These are phyloP conservation scores for Mormoops blainvillei DNA, from an alignment of 2,113 vertebrate genomes.

Conservation along the genomic window DNA sequence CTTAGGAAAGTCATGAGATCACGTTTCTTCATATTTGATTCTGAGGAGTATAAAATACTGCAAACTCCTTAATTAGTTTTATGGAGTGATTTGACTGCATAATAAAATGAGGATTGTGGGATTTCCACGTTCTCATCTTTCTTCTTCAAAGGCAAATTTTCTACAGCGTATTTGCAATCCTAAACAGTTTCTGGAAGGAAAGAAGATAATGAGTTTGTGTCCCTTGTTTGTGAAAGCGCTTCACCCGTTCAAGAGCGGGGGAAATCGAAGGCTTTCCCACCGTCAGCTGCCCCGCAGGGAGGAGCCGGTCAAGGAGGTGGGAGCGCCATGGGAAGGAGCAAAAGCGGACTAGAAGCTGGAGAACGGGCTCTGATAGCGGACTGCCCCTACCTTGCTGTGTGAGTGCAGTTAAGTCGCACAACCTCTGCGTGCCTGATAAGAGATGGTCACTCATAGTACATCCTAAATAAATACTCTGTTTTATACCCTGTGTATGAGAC, in stretches of 20 bases:
- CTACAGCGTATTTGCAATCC: not conserved
- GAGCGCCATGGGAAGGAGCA: not conserved
- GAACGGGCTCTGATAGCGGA: not conserved
- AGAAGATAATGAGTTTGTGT: slow-evolving; percentile 17
- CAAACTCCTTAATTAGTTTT: slow-evolving; percentile 60
- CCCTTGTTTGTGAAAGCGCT: slow-evolving; percentile 4
- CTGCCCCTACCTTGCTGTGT: not conserved
- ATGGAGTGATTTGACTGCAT: slow-evolving; percentile 36
- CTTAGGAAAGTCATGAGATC: not conserved
- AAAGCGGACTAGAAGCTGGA: too few relatives aligned
- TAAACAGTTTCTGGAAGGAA: slow-evolving; percentile 43
- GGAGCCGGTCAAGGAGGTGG: not conserved
- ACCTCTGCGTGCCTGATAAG: not conserved
- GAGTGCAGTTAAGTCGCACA: not conserved
- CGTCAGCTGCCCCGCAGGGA: too few relatives aligned
- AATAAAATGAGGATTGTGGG: slow-evolving; percentile 52
- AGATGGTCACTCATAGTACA: not conserved
- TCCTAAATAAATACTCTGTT: not conserved
- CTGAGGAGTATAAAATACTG: slow-evolving; percentile 19
- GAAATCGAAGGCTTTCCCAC: not conserved
- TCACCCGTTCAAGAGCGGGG: not conserved
- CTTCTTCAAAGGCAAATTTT: slow-evolving; percentile 48
- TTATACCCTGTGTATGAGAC: not conserved
- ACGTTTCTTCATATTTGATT: slow-evolving; percentile 21
- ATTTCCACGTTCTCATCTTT: slow-evolving; percentile 40